Evolutionary conservation across 1,140 invertebrate species (phyloP).

Genomic region (Bombus soroeensis): DNA sequence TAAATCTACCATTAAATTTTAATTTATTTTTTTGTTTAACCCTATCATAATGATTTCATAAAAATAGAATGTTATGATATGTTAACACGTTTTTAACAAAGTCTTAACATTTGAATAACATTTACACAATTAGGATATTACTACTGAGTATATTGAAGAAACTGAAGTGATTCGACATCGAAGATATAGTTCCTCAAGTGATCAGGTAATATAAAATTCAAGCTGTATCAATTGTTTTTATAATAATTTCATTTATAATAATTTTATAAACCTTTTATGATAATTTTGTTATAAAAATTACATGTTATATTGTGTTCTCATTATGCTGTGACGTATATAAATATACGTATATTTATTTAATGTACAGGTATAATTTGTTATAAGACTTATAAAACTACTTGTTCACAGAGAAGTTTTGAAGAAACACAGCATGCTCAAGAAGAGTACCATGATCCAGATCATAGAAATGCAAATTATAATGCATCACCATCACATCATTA

Average conservation of each 20-base stretch:
- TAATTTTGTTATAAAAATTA: slow-evolving; percentile 18
- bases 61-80: slow-evolving; percentile 14
- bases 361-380: neutral
- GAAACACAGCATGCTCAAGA: slow-evolving; percentile 71
- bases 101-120: slow-evolving; percentile 51
- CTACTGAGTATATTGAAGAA: slow-evolving; percentile 76
- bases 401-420: slow-evolving; percentile 77
- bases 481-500: slow-evolving; percentile 77
- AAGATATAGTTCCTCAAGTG: slow-evolving; percentile 79
- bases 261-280: slow-evolving; percentile 15
- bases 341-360: neutral
- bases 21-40: slow-evolving; percentile 24
- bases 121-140: slow-evolving; percentile 71
- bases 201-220: slow-evolving; percentile 73
- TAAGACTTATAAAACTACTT: neutral
- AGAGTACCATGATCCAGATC: slow-evolving; percentile 80
- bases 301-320: slow-evolving; percentile 18
- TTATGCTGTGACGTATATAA: neutral
- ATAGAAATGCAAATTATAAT: slow-evolving; percentile 81
- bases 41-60: neutral
- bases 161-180: slow-evolving; percentile 70
- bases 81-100: slow-evolving; percentile 49
- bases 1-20: neutral
- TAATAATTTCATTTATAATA: slow-evolving; percentile 10
- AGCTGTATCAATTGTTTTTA: neutral